Evolutionary conservation across 2,113 vertebrate species (phyloP).

Genomic region (Alligator mississippiensis): DNA sequence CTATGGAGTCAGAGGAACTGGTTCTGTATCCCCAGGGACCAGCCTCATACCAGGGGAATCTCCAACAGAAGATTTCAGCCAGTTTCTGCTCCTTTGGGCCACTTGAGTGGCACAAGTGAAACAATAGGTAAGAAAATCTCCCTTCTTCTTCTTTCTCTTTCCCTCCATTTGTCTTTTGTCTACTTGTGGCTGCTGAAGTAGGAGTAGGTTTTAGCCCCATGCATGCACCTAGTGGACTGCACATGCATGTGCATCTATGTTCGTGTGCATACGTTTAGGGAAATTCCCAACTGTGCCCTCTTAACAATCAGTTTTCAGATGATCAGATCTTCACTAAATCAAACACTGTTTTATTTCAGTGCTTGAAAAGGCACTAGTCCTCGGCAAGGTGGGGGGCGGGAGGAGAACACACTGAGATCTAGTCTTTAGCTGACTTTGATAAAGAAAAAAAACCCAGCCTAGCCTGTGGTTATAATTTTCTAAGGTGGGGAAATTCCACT

Average conservation of each 20-base stretch:
- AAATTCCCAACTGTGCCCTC: not conserved
- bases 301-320: not conserved
- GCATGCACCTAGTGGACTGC: not conserved
- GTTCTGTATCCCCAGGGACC: not conserved
- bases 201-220: not conserved
- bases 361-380: not conserved
- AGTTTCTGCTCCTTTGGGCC: not conserved
- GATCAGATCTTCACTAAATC: not conserved
- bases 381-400: not conserved
- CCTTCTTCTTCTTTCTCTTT: not conserved
- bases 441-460: not conserved
- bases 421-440: not conserved
- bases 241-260: not conserved
- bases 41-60: not conserved
- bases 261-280: constrained; percentile 7
- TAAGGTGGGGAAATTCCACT: not conserved
- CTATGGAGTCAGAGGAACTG: too few relatives aligned
- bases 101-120: too few relatives aligned
- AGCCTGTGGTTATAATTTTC: not conserved
- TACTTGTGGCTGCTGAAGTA: not conserved
- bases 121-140: not conserved
- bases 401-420: not conserved
- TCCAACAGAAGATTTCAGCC: not conserved
- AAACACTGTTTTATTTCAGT: not conserved
- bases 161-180: not conserved